Evolutionary conservation across 2,888 invertebrate species (phyloP).

Genomic region (Dorcus parallelipipedus): DNA sequence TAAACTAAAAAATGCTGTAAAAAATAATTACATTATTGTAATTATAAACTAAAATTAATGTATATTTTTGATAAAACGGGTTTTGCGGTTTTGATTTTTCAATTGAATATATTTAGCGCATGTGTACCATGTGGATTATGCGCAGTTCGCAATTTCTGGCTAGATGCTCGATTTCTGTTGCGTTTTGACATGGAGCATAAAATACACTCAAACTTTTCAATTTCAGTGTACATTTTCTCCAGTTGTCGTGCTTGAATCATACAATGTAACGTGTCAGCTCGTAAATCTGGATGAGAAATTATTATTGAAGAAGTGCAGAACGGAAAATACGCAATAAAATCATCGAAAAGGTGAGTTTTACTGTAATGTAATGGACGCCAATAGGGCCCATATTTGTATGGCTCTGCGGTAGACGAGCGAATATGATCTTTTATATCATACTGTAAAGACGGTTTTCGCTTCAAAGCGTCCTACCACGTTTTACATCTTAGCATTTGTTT

Average conservation of each 20-base stretch:
- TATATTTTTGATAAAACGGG: too few relatives aligned
- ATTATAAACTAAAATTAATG: too few relatives aligned
- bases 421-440: conserved; percentile 45
- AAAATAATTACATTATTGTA: too few relatives aligned
- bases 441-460: conserved; percentile 48
- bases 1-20: too few relatives aligned
- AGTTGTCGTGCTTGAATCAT: conserved; percentile 4
- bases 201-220: conserved; percentile 11
- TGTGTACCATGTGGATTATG: not conserved
- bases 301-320: not conserved
- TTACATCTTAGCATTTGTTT: conserved; percentile 13
- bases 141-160: conserved; percentile 4
- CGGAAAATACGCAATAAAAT: conserved; percentile 8
- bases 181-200: conserved; percentile 26
- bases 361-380: conserved; percentile 42
- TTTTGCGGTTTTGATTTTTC: too few relatives aligned
- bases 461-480: conserved; percentile 20
- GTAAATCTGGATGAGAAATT: not conserved
- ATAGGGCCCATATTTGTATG: conserved; percentile 50
- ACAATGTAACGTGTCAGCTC: not conserved
- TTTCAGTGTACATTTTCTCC: conserved; percentile 9
- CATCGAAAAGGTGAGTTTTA: conserved; percentile 38
- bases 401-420: conserved; percentile 39
- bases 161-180: conserved; percentile 17
- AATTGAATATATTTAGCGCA: not conserved